Base-by-base conservation (phyloP, 2,888 invertebrate genomes). In the Palloptera scutellata region DNA sequence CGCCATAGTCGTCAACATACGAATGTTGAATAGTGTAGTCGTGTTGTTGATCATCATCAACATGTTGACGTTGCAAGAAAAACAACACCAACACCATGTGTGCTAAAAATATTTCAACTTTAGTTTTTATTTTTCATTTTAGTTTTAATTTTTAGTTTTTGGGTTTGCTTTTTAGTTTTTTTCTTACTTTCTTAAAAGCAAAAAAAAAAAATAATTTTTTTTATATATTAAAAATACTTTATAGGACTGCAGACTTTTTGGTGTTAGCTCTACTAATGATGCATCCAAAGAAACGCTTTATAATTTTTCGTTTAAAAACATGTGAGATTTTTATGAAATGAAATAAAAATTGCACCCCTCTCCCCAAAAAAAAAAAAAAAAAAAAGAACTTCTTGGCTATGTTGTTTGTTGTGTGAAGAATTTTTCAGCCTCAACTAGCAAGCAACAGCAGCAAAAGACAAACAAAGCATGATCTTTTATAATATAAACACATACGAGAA, bases 241-340 rank as follows among this genome's bases (percentile, higher is more conserved):
- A 48, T 53, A 65, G 68, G 62, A 30, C 30, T 30, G 6, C 66
- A 66, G 63, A 66, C 66, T 78, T 79, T 80, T 78, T 79, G 81
- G 82, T 83, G 82, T 83, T 83, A 80, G 78, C 77, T 78, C 78
- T 81, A 78, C 78, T 80, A 80, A 83, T 83, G 82, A 82, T 81
- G 83, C 83, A 78, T 78, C 81, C 77, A 77, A 79, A 80, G 79
- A 83, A 83, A 80, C 81, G 81, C 81, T 83, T 83, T 80, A 83
- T 83, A 81, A 81, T 82, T 80, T 79, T 74, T 77, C 74, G 77
- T 78, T 78, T 78, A 79, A 72, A 66, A 77, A 73, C 76, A 77
- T 77, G 53, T 53, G 53, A 53, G 15, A 17, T 15, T 15, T 19
- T n/a, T 19, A 19, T 53, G 17, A 15, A n/a, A 15, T 4, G 30